Conservation (phyloP, 2,113 vertebrate species). For the Planiliza haematocheilus region DNA sequence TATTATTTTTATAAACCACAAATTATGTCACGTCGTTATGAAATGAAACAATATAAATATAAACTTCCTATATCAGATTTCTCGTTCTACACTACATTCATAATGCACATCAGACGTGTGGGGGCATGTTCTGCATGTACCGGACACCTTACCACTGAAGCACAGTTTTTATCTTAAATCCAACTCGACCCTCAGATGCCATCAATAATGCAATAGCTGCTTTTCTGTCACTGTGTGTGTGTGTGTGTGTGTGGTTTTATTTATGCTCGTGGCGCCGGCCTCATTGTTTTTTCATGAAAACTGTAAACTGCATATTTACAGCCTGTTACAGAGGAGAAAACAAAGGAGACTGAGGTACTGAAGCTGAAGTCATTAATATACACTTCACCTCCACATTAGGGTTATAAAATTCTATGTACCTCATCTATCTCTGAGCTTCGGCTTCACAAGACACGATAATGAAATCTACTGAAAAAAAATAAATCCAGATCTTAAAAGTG, state of each 20-base stretch:
- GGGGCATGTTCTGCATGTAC: background rate
- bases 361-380: conserved; percentile 45
- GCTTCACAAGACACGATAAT: too few relatives aligned
- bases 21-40: too few relatives aligned
- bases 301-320: conserved; percentile 80
- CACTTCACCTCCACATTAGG: conserved; percentile 1
- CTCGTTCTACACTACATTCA: too few relatives aligned
- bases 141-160: conserved; percentile 1
- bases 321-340: conserved; percentile 55
- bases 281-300: conserved; percentile 81
- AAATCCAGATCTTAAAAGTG: background rate
- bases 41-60: too few relatives aligned
- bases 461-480: too few relatives aligned
- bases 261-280: conserved; percentile 74
- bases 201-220: conserved; percentile 76
- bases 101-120: too few relatives aligned
- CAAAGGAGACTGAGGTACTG: conserved; percentile 46
- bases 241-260: conserved; percentile 69
- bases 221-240: background rate
- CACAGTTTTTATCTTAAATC: background rate
- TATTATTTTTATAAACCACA: too few relatives aligned
- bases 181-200: background rate
- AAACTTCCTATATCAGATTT: too few relatives aligned
- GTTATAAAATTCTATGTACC: too few relatives aligned
- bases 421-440: background rate